phyloP scores from a whole-genome alignment of 2,113 vertebrate species.

The Neolamprologus cancellatus region DNA sequence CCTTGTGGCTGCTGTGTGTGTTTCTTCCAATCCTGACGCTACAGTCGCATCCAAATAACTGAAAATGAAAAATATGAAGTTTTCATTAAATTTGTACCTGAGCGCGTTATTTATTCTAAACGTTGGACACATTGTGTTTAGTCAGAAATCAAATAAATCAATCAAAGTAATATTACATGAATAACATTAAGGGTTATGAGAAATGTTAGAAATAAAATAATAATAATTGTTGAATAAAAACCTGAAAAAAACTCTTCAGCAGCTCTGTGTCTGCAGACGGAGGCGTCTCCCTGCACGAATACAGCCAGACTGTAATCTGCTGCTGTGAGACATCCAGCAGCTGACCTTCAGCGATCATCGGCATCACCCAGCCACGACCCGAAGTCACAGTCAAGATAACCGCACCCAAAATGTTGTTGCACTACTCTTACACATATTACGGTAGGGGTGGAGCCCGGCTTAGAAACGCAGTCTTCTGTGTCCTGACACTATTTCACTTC shows the following conservation, averaged over 20 bases:
- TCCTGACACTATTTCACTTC: no score
- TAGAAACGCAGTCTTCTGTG: no score
- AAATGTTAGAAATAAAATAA: background rate
- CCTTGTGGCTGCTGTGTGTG: background rate
- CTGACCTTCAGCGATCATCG: background rate
- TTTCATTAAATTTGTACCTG: background rate
- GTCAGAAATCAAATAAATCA: background rate
- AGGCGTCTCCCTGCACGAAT: background rate
- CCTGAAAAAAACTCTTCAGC: background rate
- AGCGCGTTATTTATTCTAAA: background rate
- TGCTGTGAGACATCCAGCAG: background rate
- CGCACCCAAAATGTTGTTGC: no score
- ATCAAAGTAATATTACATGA: background rate
- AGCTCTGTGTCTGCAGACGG: background rate
- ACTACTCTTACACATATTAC: no score
- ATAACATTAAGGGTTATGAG: background rate
- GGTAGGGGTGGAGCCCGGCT: no score
- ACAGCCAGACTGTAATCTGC: background rate
- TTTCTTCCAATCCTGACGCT: background rate
- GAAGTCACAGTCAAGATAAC: no score
- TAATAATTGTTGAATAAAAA: background rate
- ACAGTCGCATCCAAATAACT: background rate
- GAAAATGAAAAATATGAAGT: background rate
- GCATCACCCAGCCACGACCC: background rate
- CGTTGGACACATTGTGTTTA: fast-evolving